These are phyloP conservation scores for Petaurus breviceps DNA, from an alignment of 2,113 vertebrate genomes.

Conservation along the genomic window DNA sequence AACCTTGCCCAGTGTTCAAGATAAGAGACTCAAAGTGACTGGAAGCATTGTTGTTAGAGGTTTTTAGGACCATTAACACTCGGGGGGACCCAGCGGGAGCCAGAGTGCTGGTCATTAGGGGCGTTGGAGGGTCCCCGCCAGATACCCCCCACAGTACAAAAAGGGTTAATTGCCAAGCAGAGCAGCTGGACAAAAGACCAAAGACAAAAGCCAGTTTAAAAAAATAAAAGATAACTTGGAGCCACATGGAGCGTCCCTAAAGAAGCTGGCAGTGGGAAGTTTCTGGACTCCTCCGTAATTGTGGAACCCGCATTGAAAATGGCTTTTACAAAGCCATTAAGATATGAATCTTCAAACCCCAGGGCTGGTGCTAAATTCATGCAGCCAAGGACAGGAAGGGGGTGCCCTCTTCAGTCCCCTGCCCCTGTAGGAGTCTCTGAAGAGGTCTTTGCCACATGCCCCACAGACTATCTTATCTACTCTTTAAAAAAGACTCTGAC, in stretches of 20 bases:
- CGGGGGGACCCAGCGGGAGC: conserved; percentile 60
- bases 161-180: conserved; percentile 66
- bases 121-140: conserved; percentile 52
- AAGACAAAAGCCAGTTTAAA: conserved; percentile 57
- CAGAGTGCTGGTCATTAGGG: conserved; percentile 73
- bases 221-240: conserved; percentile 42
- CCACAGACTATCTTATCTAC: neutral
- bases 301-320: neutral
- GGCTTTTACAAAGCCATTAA: conserved; percentile 60
- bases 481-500: neutral
- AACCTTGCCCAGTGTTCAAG: conserved; percentile 24
- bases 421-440: neutral
- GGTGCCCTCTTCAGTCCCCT: neutral
- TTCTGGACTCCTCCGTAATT: conserved; percentile 39
- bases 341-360: conserved; percentile 39
- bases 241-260: conserved; percentile 36
- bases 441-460: neutral
- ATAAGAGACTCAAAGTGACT: conserved; percentile 42
- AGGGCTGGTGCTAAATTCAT: conserved; percentile 26
- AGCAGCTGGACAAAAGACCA: conserved; percentile 59
- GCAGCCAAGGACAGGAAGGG: neutral
- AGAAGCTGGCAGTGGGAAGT: conserved; percentile 46
- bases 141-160: conserved; percentile 48
- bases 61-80: conserved; percentile 75
- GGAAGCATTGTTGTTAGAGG: conserved; percentile 49